These are phyloP conservation scores for Oreochromis tanganicae DNA, from an alignment of 2,113 vertebrate species.

Conservation along the genomic window DNA sequence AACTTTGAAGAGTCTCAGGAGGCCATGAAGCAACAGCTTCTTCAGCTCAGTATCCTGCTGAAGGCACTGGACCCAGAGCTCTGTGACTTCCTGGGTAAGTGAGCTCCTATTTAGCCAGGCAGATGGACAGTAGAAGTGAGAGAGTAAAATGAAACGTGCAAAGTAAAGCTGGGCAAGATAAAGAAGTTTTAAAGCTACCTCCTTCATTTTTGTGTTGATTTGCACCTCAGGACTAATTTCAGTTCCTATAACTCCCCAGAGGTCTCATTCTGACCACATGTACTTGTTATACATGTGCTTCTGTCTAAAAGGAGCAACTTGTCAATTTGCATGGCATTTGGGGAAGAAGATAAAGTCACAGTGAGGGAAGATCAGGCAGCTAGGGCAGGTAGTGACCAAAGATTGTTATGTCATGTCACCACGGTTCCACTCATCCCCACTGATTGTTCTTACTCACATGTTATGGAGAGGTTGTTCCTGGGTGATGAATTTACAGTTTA, in stretches of 20 bases:
- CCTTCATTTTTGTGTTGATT: not conserved
- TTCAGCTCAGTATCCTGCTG: slow-evolving; percentile 81
- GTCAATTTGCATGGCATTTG: not conserved
- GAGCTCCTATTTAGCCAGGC: not conserved
- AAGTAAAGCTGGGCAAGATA: not conserved
- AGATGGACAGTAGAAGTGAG: not conserved
- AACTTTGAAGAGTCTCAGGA: slow-evolving; percentile 95
- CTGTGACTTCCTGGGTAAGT: slow-evolving; percentile 85
- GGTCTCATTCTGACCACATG: not conserved
- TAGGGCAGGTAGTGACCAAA: not conserved
- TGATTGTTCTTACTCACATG: not conserved
- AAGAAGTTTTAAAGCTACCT: not conserved
- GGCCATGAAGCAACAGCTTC: slow-evolving; percentile 89
- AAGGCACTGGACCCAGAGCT: slow-evolving; percentile 83
- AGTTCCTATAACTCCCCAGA: not conserved
- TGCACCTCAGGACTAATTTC: not conserved
- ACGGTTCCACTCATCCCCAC: not conserved
- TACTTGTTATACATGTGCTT: not conserved
- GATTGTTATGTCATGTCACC: not conserved
- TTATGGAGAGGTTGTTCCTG: not conserved
- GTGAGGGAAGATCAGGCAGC: not conserved
- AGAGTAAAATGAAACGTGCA: not conserved
- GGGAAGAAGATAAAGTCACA: not conserved
- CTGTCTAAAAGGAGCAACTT: not conserved
- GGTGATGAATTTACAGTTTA: not conserved